A percentile compares a stretch with the other conserved stretches of the same genome.
These are phyloP conservation scores for Drosophila setifemur DNA, from an alignment of 1,140 invertebrate genomes.

Conservation along the genomic window DNA sequence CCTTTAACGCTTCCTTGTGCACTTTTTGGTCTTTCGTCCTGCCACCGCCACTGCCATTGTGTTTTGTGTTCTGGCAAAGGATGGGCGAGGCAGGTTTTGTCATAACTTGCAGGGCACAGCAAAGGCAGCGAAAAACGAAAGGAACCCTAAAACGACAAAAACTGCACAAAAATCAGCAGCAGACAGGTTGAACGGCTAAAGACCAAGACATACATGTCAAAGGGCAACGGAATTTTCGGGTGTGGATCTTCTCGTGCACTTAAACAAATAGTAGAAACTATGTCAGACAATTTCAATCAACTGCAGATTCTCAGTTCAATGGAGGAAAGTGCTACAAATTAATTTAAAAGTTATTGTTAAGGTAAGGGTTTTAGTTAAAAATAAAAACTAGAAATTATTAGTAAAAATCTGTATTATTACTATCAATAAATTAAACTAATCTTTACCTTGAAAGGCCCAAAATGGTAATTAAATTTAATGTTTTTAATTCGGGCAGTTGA, in stretches of 20 bases:
- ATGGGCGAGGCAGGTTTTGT: conserved; percentile 35
- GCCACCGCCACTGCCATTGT: background rate
- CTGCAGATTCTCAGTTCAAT: too few species aligned
- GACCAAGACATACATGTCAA: conserved; percentile 78
- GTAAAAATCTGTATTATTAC: too few species aligned
- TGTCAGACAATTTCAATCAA: too few species aligned
- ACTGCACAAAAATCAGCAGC: conserved; percentile 25
- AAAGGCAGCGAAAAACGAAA: conserved; percentile 17
- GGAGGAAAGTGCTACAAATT: too few species aligned
- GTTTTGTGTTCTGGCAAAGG: background rate
- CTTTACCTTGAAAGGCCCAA: too few species aligned
- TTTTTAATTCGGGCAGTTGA: too few species aligned
- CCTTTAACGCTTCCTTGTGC: conserved; percentile 70
- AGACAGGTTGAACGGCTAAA: conserved; percentile 46
- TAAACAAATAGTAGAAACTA: background rate
- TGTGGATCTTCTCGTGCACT: conserved; percentile 2
- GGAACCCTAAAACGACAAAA: conserved; percentile 44
- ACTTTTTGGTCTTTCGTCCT: conserved; percentile 31
- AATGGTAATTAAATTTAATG: too few species aligned
- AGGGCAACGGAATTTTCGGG: conserved; percentile 49
- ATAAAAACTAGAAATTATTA: too few species aligned
- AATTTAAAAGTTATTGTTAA: too few species aligned
- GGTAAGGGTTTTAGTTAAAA: too few species aligned
- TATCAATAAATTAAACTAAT: too few species aligned
- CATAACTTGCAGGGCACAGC: conserved; percentile 45